phyloP scores from a whole-genome alignment of 1,140 invertebrate species.

The Lasioglossum albipes region DNA sequence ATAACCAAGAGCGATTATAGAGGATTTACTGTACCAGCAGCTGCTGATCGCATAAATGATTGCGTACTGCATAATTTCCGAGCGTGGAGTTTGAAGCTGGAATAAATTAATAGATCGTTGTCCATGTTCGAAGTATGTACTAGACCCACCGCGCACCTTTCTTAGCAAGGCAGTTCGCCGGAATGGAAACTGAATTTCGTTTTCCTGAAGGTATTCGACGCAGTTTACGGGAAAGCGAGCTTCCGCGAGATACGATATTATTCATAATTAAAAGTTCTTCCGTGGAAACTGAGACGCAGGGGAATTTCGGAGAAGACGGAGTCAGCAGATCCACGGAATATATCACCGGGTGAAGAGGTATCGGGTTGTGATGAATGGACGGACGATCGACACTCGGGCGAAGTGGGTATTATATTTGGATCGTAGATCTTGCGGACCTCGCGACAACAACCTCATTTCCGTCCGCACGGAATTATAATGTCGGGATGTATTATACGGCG shows the following conservation, averaged over 20 bases:
- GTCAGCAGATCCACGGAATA: not conserved
- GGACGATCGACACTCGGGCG: conserved; percentile 52
- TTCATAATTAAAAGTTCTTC: conserved; percentile 14
- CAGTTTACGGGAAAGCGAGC: not conserved
- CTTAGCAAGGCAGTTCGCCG: not conserved
- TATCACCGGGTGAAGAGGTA: not conserved
- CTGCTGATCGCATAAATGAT: too few species aligned
- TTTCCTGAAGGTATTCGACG: not conserved
- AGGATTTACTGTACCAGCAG: too few species aligned
- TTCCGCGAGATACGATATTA: not conserved
- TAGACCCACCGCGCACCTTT: not conserved
- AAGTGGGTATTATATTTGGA: conserved; percentile 54
- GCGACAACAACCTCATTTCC: conserved; percentile 55
- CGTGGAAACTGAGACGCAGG: not conserved
- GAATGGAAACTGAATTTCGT: not conserved
- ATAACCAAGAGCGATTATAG: too few species aligned
- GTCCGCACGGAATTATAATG: conserved; percentile 53
- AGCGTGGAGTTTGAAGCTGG: too few species aligned
- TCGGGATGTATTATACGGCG: conserved; percentile 42
- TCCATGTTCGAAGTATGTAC: too few species aligned
- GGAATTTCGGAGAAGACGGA: not conserved
- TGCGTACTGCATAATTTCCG: too few species aligned
- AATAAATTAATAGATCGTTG: too few species aligned
- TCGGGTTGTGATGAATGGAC: conserved; percentile 50
- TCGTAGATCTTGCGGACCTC: conserved; percentile 52